These are phyloP conservation scores for Crocidura indochinensis DNA, from an alignment of 2,797 vertebrate species.

Conservation along the genomic window DNA sequence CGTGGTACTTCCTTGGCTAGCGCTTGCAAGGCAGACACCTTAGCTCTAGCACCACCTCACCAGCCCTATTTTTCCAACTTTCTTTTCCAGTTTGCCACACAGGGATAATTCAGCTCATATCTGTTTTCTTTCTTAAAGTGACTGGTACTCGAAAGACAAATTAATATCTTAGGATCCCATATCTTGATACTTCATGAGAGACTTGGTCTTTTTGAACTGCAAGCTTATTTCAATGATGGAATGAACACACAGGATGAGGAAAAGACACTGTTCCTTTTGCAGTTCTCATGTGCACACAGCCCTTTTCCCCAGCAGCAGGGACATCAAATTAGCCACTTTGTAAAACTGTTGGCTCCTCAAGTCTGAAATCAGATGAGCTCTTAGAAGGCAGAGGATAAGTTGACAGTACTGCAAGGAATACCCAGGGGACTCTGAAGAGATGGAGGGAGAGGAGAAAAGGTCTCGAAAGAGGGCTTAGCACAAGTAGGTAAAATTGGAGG, in stretches of 20 bases:
- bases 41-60: no score
- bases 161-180: no score
- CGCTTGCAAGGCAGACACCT: no score
- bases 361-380: no score
- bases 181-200: neutral
- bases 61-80: no score
- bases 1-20: no score
- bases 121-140: neutral
- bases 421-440: neutral
- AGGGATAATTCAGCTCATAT: neutral
- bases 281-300: rapidly evolving
- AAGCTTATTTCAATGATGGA: neutral
- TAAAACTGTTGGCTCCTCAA: no score
- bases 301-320: rapidly evolving
- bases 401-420: neutral
- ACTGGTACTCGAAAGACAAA: neutral
- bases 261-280: rapidly evolving
- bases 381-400: neutral
- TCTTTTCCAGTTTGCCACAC: neutral
- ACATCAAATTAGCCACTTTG: rapidly evolving
- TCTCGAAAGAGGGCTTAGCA: neutral
- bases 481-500: neutral
- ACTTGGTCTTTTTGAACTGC: no score
- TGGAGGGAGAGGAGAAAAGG: neutral
- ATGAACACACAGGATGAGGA: neutral